Base-by-base conservation (phyloP, 2,113 vertebrate genomes). In the Larimichthys polyactis region DNA sequence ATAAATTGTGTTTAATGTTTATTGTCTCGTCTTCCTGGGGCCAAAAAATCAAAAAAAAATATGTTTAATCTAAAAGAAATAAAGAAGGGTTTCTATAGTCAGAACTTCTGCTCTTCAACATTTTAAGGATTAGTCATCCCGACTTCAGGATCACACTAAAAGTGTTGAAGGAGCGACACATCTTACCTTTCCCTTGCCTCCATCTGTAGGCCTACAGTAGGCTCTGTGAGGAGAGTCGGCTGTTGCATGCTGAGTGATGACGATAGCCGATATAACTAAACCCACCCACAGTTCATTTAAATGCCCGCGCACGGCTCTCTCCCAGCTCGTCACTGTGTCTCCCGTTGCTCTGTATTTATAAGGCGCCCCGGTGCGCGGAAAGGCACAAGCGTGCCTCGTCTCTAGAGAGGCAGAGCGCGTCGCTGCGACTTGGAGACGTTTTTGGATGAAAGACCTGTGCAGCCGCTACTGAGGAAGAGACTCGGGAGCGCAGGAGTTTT, bases 281-380 rank as follows among this genome's bases (percentile, higher is more conserved):
- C 93, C 95, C 95, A 95, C 91, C 94, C 94, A 88, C 94, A 91
- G 90, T 95, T 95, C 89, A 95, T 96, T 95, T 93, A 93, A 94
- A 95, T 95, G 94, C 93, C 92, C 93, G 94, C 89, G 91, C 87
- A 90, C 94, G 92, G 91, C 91, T 93, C 91, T 91, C 77, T 76
- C 87, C 81, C 91, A 92, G 94, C 95, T 91, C 94, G 89, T 91
- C 91, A 91, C 89, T 46, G 90, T 63, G 89, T 89, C 90, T 89
- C 92, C 78, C 83, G 83, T 67, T 87, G 90, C 92, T 89, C 86
- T 88, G 91, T 94, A 93, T 95, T 94, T 93, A 94, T 92, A 96
- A 92, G 89, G 92, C 91, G 76, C 86, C 83, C 85, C 68, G 67
- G 91, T 84, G 93, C 89, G 87, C 80, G 8, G 69, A 90, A 64